Evolutionary conservation across 2,113 vertebrate genomes (phyloP), one percentile per base, ranked within the genome.

Genomic region (Chloropsis cyanopogon): DNA sequence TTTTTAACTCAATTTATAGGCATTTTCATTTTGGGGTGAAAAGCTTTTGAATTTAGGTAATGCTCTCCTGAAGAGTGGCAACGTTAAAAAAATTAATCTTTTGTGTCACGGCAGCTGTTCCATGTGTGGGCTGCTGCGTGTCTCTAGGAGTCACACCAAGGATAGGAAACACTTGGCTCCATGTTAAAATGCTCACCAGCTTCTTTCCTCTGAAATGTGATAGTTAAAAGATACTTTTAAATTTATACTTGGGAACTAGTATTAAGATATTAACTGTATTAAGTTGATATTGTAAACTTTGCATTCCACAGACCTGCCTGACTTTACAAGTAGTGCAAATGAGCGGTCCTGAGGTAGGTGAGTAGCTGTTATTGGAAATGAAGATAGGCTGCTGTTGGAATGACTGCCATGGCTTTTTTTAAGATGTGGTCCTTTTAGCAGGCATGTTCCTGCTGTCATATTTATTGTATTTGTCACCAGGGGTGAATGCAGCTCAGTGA

Each of bases 51-150:
- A 42, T 60, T 53, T 12, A 11, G 12, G n/a, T 31, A 35, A 17
- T 13, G 22, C 16, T 68, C 0, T 73, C 35, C 33, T 29, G 21
- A 65, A n/a, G 18, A 63, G 10, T 3, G 22, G 18, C 24, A 10
- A 25, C 72, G 44, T 29, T 8, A 4, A 24, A 65, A 78, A 79
- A 19, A 23, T 1, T 3, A 87, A 41, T 20, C 20, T 54, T 76
- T n/a, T 31, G 33, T 52, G 33, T 61, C 50, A 16, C 1, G 0
- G 13, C 0, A 1, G 18, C 31, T 19, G 13, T 72, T 84, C 59
- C n/a, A 26, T 16, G 7, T 1, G 0, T 9, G 6, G 25, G 54
- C 80, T 28, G 3, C 66, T 71, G 70, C 0, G 0, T 73, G 64
- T 86, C 78, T 82, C 85, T 7, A 22, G 46, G 7, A 41, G 47